Base-by-base conservation (phyloP, 2,888 invertebrate species). In the Heteromyza rotundicornis region DNA sequence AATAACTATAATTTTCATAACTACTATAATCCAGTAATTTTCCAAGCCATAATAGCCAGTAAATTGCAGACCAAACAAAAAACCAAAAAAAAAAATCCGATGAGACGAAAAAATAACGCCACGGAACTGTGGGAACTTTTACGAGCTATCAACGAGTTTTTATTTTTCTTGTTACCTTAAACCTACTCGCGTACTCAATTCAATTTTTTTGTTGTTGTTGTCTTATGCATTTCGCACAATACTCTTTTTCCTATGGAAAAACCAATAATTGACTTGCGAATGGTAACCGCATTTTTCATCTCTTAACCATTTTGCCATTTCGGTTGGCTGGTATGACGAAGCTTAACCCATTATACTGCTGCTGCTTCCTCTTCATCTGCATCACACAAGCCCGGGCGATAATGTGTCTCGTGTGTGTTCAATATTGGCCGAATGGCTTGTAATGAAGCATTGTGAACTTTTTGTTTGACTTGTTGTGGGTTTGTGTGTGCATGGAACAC, bases 21-120 rank as follows among this genome's bases (percentile, higher is more conserved):
- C 62, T 62, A 64, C 54, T 64, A 64, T 69, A 72, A 74, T 75
- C 73, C 73, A 74, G 73, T 72, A 74, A 74, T 74, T 74, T 74
- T 69, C 73, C 64, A n/a, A 63, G 72, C 73, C 68, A 75, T 75
- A 74, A 74, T 73, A 74, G 74, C 74, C n/a, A 73, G 70, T 64
- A 74, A 73, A 74, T 74, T 75, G 68, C 73, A 47, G 47, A 8
- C 47, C 3, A 17, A 5, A 3, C 19, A 5, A 47, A 19, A 47
- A 19, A 47, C 17, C 3, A 47, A 2, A 47, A 5, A 47, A 47
- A 47, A 47, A 40, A 40, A 40, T 8, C 8, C 14, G 5, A 40
- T 40, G 20, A 17, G 19, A 19, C 17, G 19, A 47, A 19, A 47
- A 47, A 19, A 47, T n/a, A 19, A 17, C 47, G 47, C 47, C 20